Evolutionary conservation across 2,888 invertebrate genomes (phyloP).

Genomic region (Tenthredo livida): DNA sequence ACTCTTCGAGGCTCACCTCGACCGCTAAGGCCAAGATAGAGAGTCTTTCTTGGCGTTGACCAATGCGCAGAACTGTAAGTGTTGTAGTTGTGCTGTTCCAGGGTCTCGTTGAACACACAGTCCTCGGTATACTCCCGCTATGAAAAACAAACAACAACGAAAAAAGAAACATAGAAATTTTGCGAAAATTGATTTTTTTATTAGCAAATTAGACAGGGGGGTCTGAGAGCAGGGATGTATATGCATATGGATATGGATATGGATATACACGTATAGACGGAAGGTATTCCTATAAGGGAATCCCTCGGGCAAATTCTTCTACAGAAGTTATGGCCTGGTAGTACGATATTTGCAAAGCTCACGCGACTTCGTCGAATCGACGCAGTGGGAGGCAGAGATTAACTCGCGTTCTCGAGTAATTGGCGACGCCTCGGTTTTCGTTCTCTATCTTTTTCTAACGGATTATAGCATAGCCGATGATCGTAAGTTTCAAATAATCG

Average conservation of each 20-base stretch:
- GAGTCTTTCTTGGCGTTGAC: conserved; percentile 84
- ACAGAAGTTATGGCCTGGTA: not conserved
- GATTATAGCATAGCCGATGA: not conserved
- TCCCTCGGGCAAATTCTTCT: not conserved
- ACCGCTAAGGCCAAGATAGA: conserved; percentile 89
- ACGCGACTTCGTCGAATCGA: conserved; percentile 60
- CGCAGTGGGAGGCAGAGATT: conserved; percentile 56
- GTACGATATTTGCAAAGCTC: conserved; percentile 28
- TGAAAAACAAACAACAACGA: not conserved
- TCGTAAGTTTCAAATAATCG: conserved; percentile 5
- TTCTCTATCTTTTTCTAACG: not conserved
- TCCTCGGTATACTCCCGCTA: conserved; percentile 91
- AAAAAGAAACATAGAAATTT: not conserved
- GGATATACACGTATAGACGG: not conserved
- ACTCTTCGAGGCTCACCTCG: conserved; percentile 87
- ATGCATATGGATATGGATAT: not conserved
- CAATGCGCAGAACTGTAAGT: conserved; percentile 89
- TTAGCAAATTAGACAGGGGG: no score
- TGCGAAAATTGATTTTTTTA: not conserved
- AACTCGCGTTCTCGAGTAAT: conserved; percentile 24
- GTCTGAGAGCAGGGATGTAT: no score
- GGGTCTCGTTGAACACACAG: conserved; percentile 92
- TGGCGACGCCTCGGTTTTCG: conserved; percentile 16
- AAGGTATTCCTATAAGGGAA: not conserved
- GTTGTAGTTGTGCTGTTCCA: conserved; percentile 92